These are phyloP conservation scores for Archivesica marissinica DNA, from an alignment of 1,140 invertebrate genomes.

Conservation along the genomic window DNA sequence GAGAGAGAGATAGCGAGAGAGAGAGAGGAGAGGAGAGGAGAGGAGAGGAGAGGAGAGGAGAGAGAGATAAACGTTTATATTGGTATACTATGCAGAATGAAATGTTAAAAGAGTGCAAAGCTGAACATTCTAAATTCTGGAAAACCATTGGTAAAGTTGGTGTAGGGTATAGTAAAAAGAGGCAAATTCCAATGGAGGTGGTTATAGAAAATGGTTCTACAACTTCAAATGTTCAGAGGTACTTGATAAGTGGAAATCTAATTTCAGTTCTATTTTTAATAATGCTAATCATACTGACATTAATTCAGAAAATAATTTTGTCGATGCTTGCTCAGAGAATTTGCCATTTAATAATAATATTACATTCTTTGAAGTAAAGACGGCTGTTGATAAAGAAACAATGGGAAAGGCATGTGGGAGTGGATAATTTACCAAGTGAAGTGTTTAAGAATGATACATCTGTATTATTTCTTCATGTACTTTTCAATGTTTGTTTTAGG, in stretches of 20 bases:
- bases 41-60: too few species aligned
- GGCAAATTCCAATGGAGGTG: neutral
- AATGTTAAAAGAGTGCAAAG: neutral
- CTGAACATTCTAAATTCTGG: neutral
- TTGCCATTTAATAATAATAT: neutral
- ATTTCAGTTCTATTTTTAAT: neutral
- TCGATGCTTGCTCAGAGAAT: neutral
- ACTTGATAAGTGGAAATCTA: neutral
- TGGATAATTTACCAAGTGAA: neutral
- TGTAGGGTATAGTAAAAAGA: neutral
- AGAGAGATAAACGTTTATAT: neutral
- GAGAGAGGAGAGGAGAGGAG: too few species aligned
- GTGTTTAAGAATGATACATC: slow-evolving; percentile 27
- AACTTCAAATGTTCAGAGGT: neutral
- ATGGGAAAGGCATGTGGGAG: neutral
- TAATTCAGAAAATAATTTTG: neutral
- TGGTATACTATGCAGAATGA: slow-evolving; percentile 1
- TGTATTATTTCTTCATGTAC: slow-evolving; percentile 5
- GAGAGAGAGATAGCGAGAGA: too few species aligned
- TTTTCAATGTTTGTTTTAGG: slow-evolving; percentile 32
- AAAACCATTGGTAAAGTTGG: slow-evolving; percentile 19
- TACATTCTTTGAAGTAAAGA: neutral
- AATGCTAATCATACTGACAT: neutral
- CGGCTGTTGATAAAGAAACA: slow-evolving; percentile 23
- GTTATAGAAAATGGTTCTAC: neutral